Conservation (phyloP, 2,797 vertebrate genomes). For the Argentina silus region DNA sequence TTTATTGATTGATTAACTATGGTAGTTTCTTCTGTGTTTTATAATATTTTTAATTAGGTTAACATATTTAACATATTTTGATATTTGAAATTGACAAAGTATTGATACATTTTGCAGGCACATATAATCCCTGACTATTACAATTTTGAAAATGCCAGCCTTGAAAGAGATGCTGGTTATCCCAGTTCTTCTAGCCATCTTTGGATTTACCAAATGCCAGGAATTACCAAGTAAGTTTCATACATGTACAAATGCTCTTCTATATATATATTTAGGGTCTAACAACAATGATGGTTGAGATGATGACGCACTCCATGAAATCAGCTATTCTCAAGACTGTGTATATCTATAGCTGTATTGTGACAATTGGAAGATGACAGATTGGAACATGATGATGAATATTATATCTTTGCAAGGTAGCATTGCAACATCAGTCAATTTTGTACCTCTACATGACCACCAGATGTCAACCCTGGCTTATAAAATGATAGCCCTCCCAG, state of each 20-base stretch:
- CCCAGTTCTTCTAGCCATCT: conserved; percentile 57
- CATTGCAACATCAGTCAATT: neutral
- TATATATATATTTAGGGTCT: neutral
- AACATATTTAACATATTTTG: neutral
- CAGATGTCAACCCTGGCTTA: conserved; percentile 65
- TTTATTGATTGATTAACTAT: no score
- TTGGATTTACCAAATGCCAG: conserved; percentile 67
- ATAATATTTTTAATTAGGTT: neutral
- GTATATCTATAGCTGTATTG: neutral
- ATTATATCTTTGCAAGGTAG: neutral
- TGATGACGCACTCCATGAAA: neutral
- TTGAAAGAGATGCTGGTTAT: conserved; percentile 64
- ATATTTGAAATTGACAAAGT: neutral
- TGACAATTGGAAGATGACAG: neutral
- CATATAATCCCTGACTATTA: conserved; percentile 53
- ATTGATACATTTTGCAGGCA: conserved; percentile 58
- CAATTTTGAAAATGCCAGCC: conserved; percentile 62
- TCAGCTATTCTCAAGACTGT: neutral
- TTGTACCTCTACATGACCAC: conserved; percentile 38
- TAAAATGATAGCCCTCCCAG: conserved; percentile 4
- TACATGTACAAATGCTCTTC: neutral
- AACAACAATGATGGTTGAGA: neutral
- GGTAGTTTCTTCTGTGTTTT: neutral
- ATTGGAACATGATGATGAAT: neutral
- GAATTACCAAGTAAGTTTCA: conserved; percentile 75